phyloP scores from a whole-genome alignment of 2,888 invertebrate species.

The Stenichneumon culpator region DNA sequence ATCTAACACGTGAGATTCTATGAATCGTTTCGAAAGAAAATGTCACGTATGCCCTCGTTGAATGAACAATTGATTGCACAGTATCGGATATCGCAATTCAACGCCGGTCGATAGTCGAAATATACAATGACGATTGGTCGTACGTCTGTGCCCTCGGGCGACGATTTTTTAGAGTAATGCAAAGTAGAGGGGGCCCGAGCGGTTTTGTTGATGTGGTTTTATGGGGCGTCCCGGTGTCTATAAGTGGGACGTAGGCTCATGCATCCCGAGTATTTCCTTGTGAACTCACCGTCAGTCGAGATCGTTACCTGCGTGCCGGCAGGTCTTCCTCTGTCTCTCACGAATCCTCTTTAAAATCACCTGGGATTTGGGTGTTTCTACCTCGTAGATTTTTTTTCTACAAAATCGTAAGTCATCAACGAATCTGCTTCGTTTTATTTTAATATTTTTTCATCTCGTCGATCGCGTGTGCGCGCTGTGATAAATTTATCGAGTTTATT shows the following conservation, averaged over 20 bases:
- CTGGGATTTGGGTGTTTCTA: conserved; percentile 33
- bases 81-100: background rate
- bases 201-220: conserved; percentile 74
- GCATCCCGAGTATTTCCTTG: conserved; percentile 82
- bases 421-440: background rate
- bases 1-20: too few species aligned
- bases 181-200: conserved; percentile 48
- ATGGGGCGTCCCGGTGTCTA: conserved; percentile 78
- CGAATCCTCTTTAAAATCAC: too few species aligned
- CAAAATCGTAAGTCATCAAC: conserved; percentile 38
- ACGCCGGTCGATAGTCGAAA: background rate
- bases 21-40: background rate
- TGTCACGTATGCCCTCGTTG: background rate
- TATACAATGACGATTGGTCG: background rate
- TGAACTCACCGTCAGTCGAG: conserved; percentile 80
- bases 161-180: conserved; percentile 41
- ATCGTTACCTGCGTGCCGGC: conserved; percentile 67
- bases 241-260: conserved; percentile 84
- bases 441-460: background rate
- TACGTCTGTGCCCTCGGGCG: background rate
- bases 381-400: conserved; percentile 17
- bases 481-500: background rate
- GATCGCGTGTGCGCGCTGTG: conserved; percentile 37
- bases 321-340: conserved; percentile 2
- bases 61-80: background rate